Evolutionary conservation across 1,140 invertebrate genomes (phyloP).

Genomic region (Aphaenogaster floridana): DNA sequence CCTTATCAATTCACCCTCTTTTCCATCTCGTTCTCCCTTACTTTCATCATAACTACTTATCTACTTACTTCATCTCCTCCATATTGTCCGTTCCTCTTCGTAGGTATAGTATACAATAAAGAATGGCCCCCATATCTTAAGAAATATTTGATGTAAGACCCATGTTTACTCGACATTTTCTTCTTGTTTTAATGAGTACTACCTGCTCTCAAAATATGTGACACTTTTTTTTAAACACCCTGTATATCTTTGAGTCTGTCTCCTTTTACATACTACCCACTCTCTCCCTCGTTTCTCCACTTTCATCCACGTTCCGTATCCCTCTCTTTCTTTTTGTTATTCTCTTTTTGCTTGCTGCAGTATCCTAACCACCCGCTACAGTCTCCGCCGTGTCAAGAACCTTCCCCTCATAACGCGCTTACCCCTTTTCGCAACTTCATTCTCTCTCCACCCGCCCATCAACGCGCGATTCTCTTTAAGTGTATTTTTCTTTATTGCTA

Average conservation of each 20-base stretch:
- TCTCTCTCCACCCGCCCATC: not conserved
- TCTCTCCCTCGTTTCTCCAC: slow-evolving; percentile 9
- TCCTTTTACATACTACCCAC: slow-evolving; percentile 62
- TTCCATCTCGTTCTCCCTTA: slow-evolving; percentile 22
- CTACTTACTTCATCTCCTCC: slow-evolving; percentile 23
- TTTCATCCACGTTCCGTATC: not conserved
- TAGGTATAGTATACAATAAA: slow-evolving; percentile 41
- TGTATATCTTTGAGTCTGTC: slow-evolving; percentile 67
- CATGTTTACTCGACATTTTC: no score
- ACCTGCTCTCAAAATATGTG: no score
- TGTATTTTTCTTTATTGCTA: slow-evolving; percentile 31
- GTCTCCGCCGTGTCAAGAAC: slow-evolving; percentile 16
- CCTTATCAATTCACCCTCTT: not conserved
- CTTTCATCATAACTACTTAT: not conserved
- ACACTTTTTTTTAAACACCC: no score
- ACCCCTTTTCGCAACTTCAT: slow-evolving; percentile 5
- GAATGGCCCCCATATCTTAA: no score
- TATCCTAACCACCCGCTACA: slow-evolving; percentile 24
- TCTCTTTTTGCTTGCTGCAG: slow-evolving; percentile 54
- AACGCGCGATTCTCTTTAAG: slow-evolving; percentile 29
- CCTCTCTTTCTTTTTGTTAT: slow-evolving; percentile 34
- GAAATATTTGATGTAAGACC: no score
- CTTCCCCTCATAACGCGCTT: slow-evolving; percentile 28
- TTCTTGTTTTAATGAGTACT: no score
- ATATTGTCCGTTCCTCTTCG: slow-evolving; percentile 46